These are phyloP conservation scores for Drosophila macrospina DNA, from an alignment of 2,888 invertebrate genomes.

Conservation along the genomic window DNA sequence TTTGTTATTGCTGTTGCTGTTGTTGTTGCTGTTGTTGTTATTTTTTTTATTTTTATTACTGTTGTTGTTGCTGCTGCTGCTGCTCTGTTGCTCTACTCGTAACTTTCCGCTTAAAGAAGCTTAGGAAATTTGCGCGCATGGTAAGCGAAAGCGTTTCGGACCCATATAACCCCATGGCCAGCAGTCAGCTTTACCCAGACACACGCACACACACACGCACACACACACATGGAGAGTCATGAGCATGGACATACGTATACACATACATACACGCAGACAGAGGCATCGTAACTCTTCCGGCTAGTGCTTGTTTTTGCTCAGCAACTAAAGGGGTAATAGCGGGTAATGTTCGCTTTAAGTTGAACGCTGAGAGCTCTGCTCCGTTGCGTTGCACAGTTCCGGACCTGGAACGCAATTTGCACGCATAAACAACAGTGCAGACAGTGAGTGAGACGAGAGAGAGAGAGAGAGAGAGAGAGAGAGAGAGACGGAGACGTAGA, in stretches of 20 bases:
- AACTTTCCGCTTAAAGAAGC: conserved; percentile 70
- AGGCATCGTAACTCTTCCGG: conserved; percentile 50
- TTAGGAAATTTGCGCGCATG: conserved; percentile 66
- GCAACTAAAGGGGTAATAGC: conserved; percentile 75
- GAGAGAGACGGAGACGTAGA: no score
- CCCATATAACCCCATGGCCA: conserved; percentile 27
- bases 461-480: not conserved
- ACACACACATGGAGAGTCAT: not conserved
- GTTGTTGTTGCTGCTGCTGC: conserved; percentile 26
- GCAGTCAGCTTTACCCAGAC: conserved; percentile 1
- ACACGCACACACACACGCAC: conserved; percentile 1
- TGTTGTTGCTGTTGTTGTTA: conserved; percentile 33
- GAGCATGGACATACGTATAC: not conserved
- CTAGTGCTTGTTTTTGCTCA: conserved; percentile 46
- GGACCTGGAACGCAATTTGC: conserved; percentile 66
- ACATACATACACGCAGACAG: conserved; percentile 1
- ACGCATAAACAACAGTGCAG: conserved; percentile 63
- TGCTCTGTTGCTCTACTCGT: conserved; percentile 49
- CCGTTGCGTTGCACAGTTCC: conserved; percentile 47
- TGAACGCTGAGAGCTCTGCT: conserved; percentile 48
- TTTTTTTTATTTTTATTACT: conserved; percentile 1
- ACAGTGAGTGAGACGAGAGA: not conserved
- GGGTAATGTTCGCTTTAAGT: conserved; percentile 76
- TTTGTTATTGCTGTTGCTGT: conserved; percentile 50
- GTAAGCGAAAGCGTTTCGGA: conserved; percentile 40